Base-by-base conservation (phyloP, 2,797 vertebrate species). In the Syndactyla subalaris region DNA sequence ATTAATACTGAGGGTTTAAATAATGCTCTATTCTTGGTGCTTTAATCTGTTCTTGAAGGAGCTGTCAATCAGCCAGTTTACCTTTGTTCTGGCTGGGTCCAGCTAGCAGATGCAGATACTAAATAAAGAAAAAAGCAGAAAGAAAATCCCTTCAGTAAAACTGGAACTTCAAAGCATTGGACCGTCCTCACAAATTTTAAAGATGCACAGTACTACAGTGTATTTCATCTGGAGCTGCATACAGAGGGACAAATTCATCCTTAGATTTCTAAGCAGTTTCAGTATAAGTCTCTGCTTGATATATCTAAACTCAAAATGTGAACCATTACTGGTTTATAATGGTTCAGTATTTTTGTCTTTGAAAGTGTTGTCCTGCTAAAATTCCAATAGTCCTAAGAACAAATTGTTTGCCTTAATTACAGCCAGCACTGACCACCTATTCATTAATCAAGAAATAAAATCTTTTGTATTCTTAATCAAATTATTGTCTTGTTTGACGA, bases 1-100 rank as follows among this genome's bases (percentile, higher is more conserved):
- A 62, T 78, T 91, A 80, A 68, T 61, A 38, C 41, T 12, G 18
- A 0, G 3, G 9, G 14, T 90, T 89, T 85, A 76, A 41, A 57
- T 67, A 91, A 67, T 70, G 34, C 24, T 74, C 26, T 66, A 6
- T 65, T 65, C 43, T 90, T 61, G 17, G 26, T 77, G 67, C 17
- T 92, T 93, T 88, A 82, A 88, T 67, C 77, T 91, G 23, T 46
- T 90, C 36, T 88, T 85, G 63, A 82, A 74, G 43, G 43, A 91
- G 16, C 24, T 52, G 48, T 86, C 66, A 72, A 51, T 77, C 45
- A 85, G 24, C 14, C 51, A 87, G 45, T 91, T 94, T 93, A 79
- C 32, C 17, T 78, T 78, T 89, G n/a, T 57, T 10, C 29, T 77
- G 5, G 18, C 38, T 91, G 51, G 8, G 18, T 90, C 62, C 81